Conservation (phyloP, 2,888 invertebrate genomes). For the Capitulum mitella region DNA sequence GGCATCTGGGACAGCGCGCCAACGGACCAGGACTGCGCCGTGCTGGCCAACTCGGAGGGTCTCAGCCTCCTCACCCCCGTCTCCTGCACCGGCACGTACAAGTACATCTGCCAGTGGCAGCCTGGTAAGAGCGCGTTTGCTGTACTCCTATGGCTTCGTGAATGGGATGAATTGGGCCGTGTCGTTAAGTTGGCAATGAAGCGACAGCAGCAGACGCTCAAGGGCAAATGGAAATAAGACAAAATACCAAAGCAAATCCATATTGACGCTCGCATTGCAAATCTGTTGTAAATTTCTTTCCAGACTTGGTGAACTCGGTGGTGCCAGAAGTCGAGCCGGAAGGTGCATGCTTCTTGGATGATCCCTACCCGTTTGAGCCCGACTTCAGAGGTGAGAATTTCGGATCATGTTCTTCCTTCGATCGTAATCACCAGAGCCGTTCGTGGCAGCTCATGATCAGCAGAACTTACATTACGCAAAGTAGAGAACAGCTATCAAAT, state of each 20-base stretch:
- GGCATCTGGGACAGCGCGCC: neutral
- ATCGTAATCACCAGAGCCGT: too few relatives aligned
- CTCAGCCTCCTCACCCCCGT: neutral
- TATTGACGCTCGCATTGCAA: too few relatives aligned
- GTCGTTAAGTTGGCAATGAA: neutral
- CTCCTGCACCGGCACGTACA: neutral
- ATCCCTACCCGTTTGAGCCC: slow-evolving; percentile 1
- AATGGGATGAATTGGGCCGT: too few relatives aligned
- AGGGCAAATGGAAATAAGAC: too few relatives aligned
- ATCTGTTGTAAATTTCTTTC: too few relatives aligned
- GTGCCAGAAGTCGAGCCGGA: neutral
- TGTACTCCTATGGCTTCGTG: too few relatives aligned
- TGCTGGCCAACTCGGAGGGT: neutral
- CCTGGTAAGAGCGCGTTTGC: neutral
- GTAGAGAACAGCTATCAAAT: neutral
- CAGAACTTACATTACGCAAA: neutral
- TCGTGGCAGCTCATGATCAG: neutral
- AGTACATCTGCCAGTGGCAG: slow-evolving; percentile 9
- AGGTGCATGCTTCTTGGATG: slow-evolving; percentile 13
- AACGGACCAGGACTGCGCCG: neutral
- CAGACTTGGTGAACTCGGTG: slow-evolving; percentile 3
- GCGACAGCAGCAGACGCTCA: neutral
- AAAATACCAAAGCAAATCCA: too few relatives aligned
- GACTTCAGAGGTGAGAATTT: slow-evolving; percentile 21
- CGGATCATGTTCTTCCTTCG: too few relatives aligned